These are phyloP conservation scores for Scaptomyza caliginosa DNA, from an alignment of 2,888 invertebrate genomes.

Conservation along the genomic window DNA sequence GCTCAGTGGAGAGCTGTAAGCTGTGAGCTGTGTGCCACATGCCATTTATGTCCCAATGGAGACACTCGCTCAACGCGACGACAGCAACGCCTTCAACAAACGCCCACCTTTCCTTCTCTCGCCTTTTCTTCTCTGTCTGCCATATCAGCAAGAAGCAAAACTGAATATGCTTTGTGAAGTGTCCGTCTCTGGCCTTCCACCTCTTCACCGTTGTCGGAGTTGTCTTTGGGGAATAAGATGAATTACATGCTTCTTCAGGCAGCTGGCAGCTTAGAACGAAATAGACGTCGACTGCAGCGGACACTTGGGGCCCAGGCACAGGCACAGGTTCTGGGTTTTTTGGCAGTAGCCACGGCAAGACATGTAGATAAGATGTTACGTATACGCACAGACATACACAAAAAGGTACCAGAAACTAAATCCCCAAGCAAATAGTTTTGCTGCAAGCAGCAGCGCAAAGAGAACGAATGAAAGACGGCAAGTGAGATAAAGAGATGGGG, in stretches of 20 bases:
- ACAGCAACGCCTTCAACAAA: constrained; percentile 61
- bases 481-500: neutral
- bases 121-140: neutral
- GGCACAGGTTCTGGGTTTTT: neutral
- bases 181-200: constrained; percentile 5
- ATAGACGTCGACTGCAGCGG: constrained; percentile 37
- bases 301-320: constrained; percentile 24
- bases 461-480: neutral
- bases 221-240: constrained; percentile 79
- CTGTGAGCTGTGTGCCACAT: constrained; percentile 54
- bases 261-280: constrained; percentile 56
- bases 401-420: constrained; percentile 75
- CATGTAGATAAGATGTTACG: constrained; percentile 67
- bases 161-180: constrained; percentile 6
- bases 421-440: constrained; percentile 78
- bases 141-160: neutral
- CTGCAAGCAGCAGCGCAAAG: constrained; percentile 31
- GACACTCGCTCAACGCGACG: constrained; percentile 69
- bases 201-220: constrained; percentile 43
- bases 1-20: neutral
- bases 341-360: constrained; percentile 39
- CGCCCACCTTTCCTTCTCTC: neutral
- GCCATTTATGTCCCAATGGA: constrained; percentile 78
- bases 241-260: constrained; percentile 78
- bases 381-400: constrained; percentile 47